Base-by-base conservation (phyloP, 2,888 invertebrate species). In the Panopea generosa region DNA sequence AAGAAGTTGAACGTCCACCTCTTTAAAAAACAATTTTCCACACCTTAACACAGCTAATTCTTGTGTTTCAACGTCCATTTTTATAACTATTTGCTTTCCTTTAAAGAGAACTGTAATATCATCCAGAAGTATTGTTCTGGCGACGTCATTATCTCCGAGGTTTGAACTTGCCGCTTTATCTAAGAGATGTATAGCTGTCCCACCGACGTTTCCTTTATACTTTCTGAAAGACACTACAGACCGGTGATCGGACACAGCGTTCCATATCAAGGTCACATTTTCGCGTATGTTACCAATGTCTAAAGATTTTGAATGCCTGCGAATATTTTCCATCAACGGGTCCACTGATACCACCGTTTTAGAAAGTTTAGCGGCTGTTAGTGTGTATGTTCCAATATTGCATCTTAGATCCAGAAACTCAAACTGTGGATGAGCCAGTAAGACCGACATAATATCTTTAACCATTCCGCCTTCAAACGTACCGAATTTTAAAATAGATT, bases 331-430 rank as follows among this genome's bases (percentile, higher is more conserved):
- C 22, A 49, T 26, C 53, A 72, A 26, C 0, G 76, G 63, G 26
- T 80, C 79, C 0, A 80, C 66, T 24, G 80, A 68, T 7, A 76
- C 71, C 4, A 76, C 80, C 24, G 56, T 57, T n/a, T 45, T 27
- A 7, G 66, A 61, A n/a, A 63, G 7, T 18, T 50, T 53, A 2
- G 73, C 67, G 9, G 65, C 61, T 14, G 43, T 52, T 24, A 79
- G n/a, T 20, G 71, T 61, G 29, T 63, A 79, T n/a, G 66, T 55
- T 9, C 79, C 79, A 11, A 79, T 55, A 52, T 75, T 76, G 33
- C 65, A 71, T 1, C 76, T 72, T 43, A 80, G 20, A 49, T 80
- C 80, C 7, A 80, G 29, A 20, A 76, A 50, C 38, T 60, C 53
- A 14, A 24, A n/a, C 16, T 50, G 59, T 16, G 50, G 69, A 14